These are phyloP conservation scores for Siderastrea siderea DNA, from an alignment of 92 coral and sea anemone genomes.

Conservation along the genomic window DNA sequence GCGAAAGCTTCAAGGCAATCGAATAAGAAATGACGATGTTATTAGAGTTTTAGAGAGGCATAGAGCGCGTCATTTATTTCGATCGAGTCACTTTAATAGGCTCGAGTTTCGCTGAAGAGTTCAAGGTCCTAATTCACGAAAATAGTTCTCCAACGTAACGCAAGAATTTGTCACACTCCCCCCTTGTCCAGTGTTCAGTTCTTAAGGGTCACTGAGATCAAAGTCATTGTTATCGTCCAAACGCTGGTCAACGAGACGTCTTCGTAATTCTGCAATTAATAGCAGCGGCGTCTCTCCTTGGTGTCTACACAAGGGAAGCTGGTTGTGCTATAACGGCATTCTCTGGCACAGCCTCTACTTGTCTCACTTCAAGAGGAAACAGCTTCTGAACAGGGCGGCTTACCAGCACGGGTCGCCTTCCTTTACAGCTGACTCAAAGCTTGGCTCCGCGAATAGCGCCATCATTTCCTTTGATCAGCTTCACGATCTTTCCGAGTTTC, in stretches of 20 bases:
- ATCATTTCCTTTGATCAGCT: constrained; percentile 29
- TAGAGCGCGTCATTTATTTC: too few relatives aligned
- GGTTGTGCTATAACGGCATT: background rate
- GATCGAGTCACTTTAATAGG: too few relatives aligned
- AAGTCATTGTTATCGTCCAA: background rate
- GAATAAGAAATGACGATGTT: too few relatives aligned
- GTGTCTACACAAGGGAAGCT: background rate
- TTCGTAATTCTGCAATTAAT: background rate
- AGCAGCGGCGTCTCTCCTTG: background rate
- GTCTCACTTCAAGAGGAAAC: constrained; percentile 12
- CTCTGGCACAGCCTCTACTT: background rate
- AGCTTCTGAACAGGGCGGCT: background rate
- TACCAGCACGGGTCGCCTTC: background rate
- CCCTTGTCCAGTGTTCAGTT: background rate
- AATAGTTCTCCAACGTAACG: too few relatives aligned
- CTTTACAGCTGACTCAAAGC: too few relatives aligned
- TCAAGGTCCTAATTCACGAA: too few relatives aligned
- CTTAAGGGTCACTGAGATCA: background rate
- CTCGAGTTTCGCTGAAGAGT: too few relatives aligned
- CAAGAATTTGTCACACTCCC: too few relatives aligned
- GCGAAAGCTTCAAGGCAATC: too few relatives aligned
- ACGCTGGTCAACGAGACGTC: constrained; percentile 4
- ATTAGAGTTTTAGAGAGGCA: too few relatives aligned
- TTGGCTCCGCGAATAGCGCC: constrained; percentile 7
- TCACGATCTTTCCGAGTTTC: constrained; percentile 37